These are phyloP conservation scores for Magallana angulata DNA, from an alignment of 1,140 invertebrate species.

Conservation along the genomic window DNA sequence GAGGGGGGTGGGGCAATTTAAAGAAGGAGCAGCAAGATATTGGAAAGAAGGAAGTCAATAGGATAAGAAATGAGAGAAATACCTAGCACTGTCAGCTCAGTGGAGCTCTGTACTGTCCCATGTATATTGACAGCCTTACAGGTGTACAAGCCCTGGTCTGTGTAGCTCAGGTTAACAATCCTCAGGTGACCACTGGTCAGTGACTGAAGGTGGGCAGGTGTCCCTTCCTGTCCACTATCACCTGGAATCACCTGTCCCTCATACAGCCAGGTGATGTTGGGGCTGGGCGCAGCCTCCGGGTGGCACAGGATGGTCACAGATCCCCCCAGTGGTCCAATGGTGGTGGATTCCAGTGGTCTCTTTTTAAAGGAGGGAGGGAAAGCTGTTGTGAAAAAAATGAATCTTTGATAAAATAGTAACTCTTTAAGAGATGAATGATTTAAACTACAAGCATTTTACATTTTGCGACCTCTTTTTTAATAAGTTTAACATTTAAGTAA, in stretches of 20 bases:
- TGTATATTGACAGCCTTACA: conserved; percentile 64
- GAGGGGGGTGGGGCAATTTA: too few species aligned
- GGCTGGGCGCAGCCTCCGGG: conserved; percentile 94
- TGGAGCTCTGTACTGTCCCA: conserved; percentile 46
- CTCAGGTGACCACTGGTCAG: conserved; percentile 67
- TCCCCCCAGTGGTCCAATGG: conserved; percentile 92
- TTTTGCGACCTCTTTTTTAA: too few species aligned
- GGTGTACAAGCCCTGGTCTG: conserved; percentile 62
- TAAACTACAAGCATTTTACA: too few species aligned
- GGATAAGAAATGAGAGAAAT: too few species aligned
- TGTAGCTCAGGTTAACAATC: conserved; percentile 54
- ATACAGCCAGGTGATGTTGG: conserved; percentile 90
- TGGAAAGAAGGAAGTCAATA: too few species aligned
- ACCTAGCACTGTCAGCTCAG: conserved; percentile 3
- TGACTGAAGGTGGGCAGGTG: conserved; percentile 57
- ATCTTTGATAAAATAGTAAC: too few species aligned
- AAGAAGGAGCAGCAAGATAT: too few species aligned
- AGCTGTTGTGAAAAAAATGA: conserved; percentile 78
- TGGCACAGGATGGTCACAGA: conserved; percentile 95
- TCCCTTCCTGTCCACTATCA: conserved; percentile 25
- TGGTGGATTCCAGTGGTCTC: conserved; percentile 90
- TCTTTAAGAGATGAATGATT: too few species aligned
- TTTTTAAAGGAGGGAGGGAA: conserved; percentile 95
- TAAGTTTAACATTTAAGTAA: too few species aligned
- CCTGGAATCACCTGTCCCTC: conserved; percentile 88